Evolutionary conservation across 1,140 invertebrate genomes (phyloP).

Genomic region (Trichonephila clavata): DNA sequence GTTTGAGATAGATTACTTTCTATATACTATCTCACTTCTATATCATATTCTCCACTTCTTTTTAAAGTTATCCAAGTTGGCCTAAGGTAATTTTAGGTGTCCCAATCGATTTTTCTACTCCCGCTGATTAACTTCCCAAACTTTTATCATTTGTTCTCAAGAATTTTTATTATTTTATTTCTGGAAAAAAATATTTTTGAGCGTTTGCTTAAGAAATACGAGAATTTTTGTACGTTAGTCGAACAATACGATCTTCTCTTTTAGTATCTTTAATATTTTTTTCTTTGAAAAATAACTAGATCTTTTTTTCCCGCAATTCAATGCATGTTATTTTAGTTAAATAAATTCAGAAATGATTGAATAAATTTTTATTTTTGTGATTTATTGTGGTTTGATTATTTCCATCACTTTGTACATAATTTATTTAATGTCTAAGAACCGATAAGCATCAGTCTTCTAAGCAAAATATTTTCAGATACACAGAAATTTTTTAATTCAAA

Average conservation of each 20-base stretch:
- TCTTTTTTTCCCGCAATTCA: not conserved
- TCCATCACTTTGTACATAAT: too few species aligned
- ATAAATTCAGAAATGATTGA: too few species aligned
- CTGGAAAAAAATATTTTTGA: not conserved
- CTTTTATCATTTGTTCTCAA: conserved; percentile 26
- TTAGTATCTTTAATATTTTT: not conserved
- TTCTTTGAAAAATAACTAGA: not conserved
- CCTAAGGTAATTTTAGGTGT: conserved; percentile 23
- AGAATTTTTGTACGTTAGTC: not conserved
- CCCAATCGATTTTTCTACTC: not conserved
- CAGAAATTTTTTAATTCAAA: too few species aligned
- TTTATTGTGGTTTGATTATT: too few species aligned
- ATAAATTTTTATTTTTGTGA: too few species aligned
- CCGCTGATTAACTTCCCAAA: not conserved
- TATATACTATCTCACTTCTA: not conserved
- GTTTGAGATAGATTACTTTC: not conserved
- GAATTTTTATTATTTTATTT: not conserved
- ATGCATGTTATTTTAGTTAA: too few species aligned
- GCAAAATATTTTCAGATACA: too few species aligned
- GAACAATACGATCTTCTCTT: not conserved
- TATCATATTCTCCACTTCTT: not conserved
- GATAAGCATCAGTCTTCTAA: too few species aligned
- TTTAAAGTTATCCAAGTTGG: not conserved
- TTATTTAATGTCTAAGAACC: too few species aligned
- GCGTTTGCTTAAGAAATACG: not conserved